A percentile compares a stretch with the other conserved stretches of the same genome.
Evolutionary conservation across 2,797 vertebrate genomes (phyloP).

Genomic region (Gymnothorax reevesii): DNA sequence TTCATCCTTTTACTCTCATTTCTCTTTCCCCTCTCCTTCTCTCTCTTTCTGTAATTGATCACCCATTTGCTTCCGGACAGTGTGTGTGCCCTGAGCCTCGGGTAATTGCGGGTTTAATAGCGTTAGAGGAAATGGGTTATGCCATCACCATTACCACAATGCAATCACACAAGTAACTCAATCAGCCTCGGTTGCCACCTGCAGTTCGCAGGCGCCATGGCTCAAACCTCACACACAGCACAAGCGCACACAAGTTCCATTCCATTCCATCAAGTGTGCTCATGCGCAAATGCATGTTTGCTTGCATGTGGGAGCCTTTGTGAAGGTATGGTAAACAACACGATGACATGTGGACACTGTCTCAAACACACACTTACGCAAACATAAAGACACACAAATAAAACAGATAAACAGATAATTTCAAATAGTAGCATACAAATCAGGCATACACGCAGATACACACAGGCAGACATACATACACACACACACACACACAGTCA

Average conservation of each 20-base stretch:
- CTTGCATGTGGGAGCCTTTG: not conserved
- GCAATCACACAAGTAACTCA: constrained; percentile 53
- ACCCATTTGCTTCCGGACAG: constrained; percentile 38
- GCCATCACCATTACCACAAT: constrained; percentile 58
- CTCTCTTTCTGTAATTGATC: constrained; percentile 30
- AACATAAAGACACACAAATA: not conserved
- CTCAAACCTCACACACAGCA: not conserved
- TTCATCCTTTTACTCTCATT: not conserved
- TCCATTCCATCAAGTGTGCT: no score
- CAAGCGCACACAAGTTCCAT: no score
- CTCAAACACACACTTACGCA: not conserved
- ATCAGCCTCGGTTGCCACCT: constrained; percentile 57
- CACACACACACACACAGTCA: not conserved
- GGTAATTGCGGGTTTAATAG: constrained; percentile 52
- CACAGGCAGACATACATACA: not conserved
- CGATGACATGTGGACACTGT: not conserved
- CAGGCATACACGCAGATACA: not conserved
- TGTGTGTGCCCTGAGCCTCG: constrained; percentile 35
- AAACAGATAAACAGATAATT: no score
- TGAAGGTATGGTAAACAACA: not conserved
- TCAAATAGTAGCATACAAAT: no score
- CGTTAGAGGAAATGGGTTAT: constrained; percentile 55
- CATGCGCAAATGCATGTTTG: not conserved
- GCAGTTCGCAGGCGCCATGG: constrained; percentile 37
- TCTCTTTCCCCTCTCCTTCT: constrained; percentile 25